phyloP scores from a whole-genome alignment of 2,888 invertebrate genomes.

The Andrena chrysosceles region DNA sequence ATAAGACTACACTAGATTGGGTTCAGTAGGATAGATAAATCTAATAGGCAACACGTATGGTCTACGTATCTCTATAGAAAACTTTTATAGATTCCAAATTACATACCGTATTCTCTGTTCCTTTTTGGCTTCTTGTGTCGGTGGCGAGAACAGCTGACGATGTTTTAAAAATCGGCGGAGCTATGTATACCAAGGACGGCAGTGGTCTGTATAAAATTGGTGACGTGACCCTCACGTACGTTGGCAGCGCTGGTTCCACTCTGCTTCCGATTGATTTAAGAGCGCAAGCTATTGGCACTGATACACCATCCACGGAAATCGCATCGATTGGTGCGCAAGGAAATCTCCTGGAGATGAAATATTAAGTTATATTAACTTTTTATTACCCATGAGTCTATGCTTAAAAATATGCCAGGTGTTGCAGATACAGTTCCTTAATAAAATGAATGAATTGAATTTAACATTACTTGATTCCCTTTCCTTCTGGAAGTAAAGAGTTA shows the following conservation, averaged over 20 bases:
- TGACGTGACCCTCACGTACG: conserved; percentile 73
- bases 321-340: conserved; percentile 68
- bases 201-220: conserved; percentile 72
- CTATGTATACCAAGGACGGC: conserved; percentile 74
- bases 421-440: too few species aligned
- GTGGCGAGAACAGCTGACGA: conserved; percentile 71
- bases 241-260: conserved; percentile 11
- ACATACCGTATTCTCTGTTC: conserved; percentile 66
- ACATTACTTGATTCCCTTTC: too few species aligned
- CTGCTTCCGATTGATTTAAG: conserved; percentile 52
- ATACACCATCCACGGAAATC: conserved; percentile 37
- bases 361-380: background rate
- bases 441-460: too few species aligned
- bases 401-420: too few species aligned
- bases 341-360: conserved; percentile 41
- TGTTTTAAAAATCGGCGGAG: conserved; percentile 76
- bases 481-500: too few species aligned
- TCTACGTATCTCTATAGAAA: too few species aligned
- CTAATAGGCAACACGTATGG: too few species aligned
- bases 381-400: background rate
- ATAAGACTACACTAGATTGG: too few species aligned
- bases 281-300: conserved; percentile 70
- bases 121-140: conserved; percentile 61
- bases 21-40: too few species aligned
- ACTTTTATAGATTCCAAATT: background rate